Conservation (phyloP, 1,140 invertebrate genomes). For the Drosophila navojoa region DNA sequence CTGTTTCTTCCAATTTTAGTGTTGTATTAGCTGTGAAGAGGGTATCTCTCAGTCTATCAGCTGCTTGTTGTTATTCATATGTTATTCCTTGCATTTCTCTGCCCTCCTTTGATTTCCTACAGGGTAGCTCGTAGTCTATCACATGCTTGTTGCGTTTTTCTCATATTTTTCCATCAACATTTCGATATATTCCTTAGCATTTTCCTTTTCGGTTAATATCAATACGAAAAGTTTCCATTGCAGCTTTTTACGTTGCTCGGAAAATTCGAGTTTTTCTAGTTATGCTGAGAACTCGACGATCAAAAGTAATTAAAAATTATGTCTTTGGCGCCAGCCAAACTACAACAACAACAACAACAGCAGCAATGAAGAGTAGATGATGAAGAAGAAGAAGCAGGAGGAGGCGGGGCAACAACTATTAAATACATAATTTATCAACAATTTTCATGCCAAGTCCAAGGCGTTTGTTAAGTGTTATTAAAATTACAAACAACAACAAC, state of each 20-base stretch:
- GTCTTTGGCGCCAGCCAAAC: conserved; percentile 51
- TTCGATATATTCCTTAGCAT: too few relatives aligned
- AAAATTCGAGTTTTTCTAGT: conserved; percentile 17
- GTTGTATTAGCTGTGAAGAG: too few relatives aligned
- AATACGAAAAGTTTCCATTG: background rate
- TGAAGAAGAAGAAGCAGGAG: background rate
- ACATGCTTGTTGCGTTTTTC: background rate
- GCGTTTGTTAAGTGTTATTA: conserved; percentile 76
- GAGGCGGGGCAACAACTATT: conserved; percentile 40
- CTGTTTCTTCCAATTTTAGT: too few relatives aligned
- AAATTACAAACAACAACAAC: conserved; percentile 54
- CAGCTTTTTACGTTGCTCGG: background rate
- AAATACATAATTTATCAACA: conserved; percentile 75
- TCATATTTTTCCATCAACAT: too few relatives aligned
- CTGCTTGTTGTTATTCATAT: too few relatives aligned
- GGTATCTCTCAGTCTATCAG: too few relatives aligned
- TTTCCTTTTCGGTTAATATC: too few relatives aligned
- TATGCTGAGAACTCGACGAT: conserved; percentile 1
- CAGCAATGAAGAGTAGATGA: too few relatives aligned
- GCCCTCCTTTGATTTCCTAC: too few relatives aligned
- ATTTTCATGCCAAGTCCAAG: conserved; percentile 78
- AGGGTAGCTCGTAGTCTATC: background rate
- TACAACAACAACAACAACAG: conserved; percentile 26
- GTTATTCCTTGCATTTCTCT: too few relatives aligned
- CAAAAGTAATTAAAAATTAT: conserved; percentile 17